Percentiles rank a stretch among this genome's conserved stretches.
phyloP scores from a whole-genome alignment of 2,888 invertebrate species.

The Trilocha varians region DNA sequence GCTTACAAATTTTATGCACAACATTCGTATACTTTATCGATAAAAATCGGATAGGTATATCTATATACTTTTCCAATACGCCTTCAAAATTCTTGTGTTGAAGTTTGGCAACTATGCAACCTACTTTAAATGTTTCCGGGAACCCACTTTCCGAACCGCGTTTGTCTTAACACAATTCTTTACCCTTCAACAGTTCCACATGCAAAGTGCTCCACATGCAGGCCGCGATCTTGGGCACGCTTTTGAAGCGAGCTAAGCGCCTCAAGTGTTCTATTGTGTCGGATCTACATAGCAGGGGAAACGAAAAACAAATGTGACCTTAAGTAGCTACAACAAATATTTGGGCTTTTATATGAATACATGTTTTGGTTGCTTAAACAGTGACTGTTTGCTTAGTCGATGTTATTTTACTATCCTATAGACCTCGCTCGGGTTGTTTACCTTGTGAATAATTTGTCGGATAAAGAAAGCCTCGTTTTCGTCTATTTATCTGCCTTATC shows the following conservation, averaged over 20 bases:
- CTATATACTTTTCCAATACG: neutral
- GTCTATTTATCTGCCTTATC: neutral
- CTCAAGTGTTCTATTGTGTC: slow-evolving; percentile 22
- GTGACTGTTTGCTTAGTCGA: slow-evolving; percentile 6
- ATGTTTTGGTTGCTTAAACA: slow-evolving; percentile 10
- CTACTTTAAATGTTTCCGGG: neutral
- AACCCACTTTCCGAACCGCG: slow-evolving; percentile 18
- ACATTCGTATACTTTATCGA: too few relatives aligned
- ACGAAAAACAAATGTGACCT: slow-evolving; percentile 18
- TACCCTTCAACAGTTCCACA: slow-evolving; percentile 20
- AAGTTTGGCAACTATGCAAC: neutral
- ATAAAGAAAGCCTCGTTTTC: neutral
- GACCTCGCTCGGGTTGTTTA: slow-evolving; percentile 3
- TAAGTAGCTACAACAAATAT: slow-evolving; percentile 6
- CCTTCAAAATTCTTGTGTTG: neutral
- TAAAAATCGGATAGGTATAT: neutral
- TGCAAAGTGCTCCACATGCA: slow-evolving; percentile 35
- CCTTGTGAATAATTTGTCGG: slow-evolving; percentile 6
- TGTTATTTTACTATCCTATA: slow-evolving; percentile 5
- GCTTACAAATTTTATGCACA: too few relatives aligned
- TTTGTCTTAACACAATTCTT: slow-evolving; percentile 15
- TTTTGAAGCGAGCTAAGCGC: slow-evolving; percentile 20
- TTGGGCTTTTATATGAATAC: slow-evolving; percentile 7
- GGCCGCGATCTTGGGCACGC: slow-evolving; percentile 19
- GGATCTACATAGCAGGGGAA: slow-evolving; percentile 12